These are phyloP conservation scores for Agrypnia vestita DNA, from an alignment of 1,140 invertebrate species.

Conservation along the genomic window DNA sequence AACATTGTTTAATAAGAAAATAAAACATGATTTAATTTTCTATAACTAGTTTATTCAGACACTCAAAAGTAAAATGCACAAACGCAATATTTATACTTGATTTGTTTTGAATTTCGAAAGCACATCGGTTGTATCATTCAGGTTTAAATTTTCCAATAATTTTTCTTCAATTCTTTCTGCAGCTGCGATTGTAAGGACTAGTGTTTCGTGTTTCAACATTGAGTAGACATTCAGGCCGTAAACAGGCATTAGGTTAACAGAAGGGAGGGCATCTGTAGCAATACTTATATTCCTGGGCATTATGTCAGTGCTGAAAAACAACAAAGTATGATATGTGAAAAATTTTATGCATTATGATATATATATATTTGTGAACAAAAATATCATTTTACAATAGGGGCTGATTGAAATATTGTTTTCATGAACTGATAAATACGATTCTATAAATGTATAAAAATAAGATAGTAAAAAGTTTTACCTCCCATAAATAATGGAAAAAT, in stretches of 20 bases:
- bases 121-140: constrained; percentile 72
- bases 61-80: neutral
- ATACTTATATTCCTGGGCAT: constrained; percentile 90
- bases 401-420: too few relatives aligned
- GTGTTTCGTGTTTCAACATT: constrained; percentile 97
- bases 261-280: constrained; percentile 83
- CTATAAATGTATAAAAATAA: too few relatives aligned
- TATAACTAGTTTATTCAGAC: neutral
- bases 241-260: constrained; percentile 96
- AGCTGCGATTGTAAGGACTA: constrained; percentile 91
- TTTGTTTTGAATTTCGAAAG: constrained; percentile 70
- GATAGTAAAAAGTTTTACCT: too few relatives aligned
- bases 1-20: neutral
- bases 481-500: too few relatives aligned
- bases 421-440: too few relatives aligned
- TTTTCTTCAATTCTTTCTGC: constrained; percentile 90
- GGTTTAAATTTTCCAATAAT: constrained; percentile 85
- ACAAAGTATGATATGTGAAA: neutral
- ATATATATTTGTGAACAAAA: neutral
- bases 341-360: neutral
- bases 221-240: constrained; percentile 92
- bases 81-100: constrained; percentile 8
- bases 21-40: neutral
- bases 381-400: too few relatives aligned
- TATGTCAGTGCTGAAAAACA: constrained; percentile 82